Base-by-base conservation (phyloP, 2,888 invertebrate species). In the Entomobrya multifasciata region DNA sequence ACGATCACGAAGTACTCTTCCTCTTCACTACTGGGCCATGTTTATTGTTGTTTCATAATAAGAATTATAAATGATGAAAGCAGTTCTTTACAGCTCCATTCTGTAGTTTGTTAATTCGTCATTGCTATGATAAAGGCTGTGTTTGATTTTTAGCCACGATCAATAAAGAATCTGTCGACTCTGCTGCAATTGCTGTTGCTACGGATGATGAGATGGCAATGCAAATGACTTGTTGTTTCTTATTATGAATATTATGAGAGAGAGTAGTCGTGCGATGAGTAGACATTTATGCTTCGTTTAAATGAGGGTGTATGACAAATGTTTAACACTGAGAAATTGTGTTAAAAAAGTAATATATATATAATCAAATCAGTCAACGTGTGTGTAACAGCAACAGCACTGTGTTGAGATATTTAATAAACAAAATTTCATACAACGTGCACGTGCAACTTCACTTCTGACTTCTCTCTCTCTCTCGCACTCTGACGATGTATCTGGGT, bases 271-370 rank as follows among this genome's bases (percentile, higher is more conserved):
- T 57, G 17, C 36, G 65, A 25, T 79, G 79, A 79, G 79, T 72
- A 82, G 81, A 72, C 81, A 82, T 82, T 82, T 82, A 82, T 74
- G 47, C 57, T 44, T 25, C 44, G 65, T 41, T 13, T 49, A 44
- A 44, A 44, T 36, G 36, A 6, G 8, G 5, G 36, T 36, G 36
- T 4, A 36, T 4, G 36, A 36, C 36, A 36, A 36, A 36, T 36
- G 36, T 8, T 36, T 36, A 36, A 36, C 36, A 36, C 36, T 4
- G 47, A 47, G 44, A 72, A 30, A 25, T 72, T 30, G 41, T 49
- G 13, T 44, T 22, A 74, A 25, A 44, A 22, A 47, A 67, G 41
- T 44, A 30, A 44, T 65, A 47, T 52, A 17, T 27, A 41, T 25
- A 15, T 22, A 44, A 44, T n/a, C n/a, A 49, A 30, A 41, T 65